These are phyloP conservation scores for Prolemur simus DNA, from an alignment of 2,113 vertebrate species.

Conservation along the genomic window DNA sequence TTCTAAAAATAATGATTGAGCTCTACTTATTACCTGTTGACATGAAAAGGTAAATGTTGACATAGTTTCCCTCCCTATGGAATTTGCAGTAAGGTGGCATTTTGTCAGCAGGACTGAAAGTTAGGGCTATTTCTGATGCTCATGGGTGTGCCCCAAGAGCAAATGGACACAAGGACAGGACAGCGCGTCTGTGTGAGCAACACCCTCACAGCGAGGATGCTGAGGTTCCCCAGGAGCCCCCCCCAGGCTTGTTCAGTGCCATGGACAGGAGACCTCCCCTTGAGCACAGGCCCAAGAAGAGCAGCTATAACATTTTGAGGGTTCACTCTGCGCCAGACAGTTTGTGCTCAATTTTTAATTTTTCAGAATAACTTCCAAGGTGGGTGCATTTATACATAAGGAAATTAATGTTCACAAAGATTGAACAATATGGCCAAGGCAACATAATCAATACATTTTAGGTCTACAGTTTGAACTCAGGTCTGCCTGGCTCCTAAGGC, in stretches of 20 bases:
- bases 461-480: neutral
- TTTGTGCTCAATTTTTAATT: neutral
- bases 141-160: neutral
- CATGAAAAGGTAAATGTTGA: neutral
- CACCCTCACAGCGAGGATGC: rapidly evolving
- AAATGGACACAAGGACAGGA: neutral
- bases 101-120: neutral
- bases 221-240: neutral
- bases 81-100: neutral
- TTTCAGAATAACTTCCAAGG: neutral
- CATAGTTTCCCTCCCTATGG: neutral
- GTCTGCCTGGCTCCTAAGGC: neutral
- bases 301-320: rapidly evolving
- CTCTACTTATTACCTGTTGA: neutral
- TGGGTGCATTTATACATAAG: neutral
- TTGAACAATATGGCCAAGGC: neutral
- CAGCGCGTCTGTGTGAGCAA: neutral
- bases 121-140: too few species aligned
- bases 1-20: neutral
- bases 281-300: rapidly evolving
- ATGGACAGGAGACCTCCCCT: neutral
- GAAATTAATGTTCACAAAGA: neutral
- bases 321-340: neutral
- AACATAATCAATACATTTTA: neutral
- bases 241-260: rapidly evolving